Evolutionary conservation across 2,797 vertebrate genomes (phyloP).

Genomic region (Syngnathus rostellatus): DNA sequence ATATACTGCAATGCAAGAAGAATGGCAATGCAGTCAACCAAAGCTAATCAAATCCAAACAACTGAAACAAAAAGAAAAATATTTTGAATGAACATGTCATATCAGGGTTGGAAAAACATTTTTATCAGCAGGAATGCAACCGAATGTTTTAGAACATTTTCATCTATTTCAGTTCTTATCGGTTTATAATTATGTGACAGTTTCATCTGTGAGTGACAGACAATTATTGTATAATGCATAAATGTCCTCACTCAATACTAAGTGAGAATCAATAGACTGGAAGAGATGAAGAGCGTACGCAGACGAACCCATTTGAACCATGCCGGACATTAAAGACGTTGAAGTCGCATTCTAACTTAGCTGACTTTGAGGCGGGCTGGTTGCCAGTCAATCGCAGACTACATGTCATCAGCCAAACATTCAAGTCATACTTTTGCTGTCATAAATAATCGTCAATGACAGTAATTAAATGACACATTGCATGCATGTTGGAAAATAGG

Average conservation of each 20-base stretch:
- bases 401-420: neutral
- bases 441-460: neutral
- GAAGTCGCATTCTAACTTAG: neutral
- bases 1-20: no score
- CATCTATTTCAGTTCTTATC: constrained; percentile 12
- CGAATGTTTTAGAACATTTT: neutral
- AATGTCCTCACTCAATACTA: constrained; percentile 43
- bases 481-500: no score
- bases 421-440: neutral
- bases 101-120: neutral
- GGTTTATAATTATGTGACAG: constrained; percentile 15
- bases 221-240: constrained; percentile 23
- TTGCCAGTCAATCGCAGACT: neutral
- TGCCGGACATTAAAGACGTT: neutral
- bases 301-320: neutral
- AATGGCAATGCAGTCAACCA: neutral
- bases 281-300: constrained; percentile 44
- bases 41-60: no score
- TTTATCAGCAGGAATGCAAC: neutral
- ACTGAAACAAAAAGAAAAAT: neutral
- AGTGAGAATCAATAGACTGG: constrained; percentile 59
- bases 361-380: neutral
- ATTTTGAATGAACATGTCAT: neutral
- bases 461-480: neutral
- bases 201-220: constrained; percentile 13